Conservation (phyloP, 1,140 invertebrate species). For the Bombus picipes region DNA sequence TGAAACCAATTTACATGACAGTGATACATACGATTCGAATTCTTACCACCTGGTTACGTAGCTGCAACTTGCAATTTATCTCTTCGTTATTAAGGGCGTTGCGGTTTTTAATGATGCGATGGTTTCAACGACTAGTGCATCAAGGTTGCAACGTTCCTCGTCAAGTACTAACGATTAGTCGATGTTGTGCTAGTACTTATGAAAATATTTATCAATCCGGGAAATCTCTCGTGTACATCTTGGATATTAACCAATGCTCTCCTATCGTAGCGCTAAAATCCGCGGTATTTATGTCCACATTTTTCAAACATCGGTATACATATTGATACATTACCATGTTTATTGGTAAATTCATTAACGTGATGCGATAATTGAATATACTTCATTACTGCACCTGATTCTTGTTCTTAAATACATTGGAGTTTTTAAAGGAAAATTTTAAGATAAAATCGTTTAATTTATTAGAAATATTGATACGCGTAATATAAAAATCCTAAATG, state of each 20-base stretch:
- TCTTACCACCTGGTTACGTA: constrained; percentile 63
- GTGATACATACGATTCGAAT: constrained; percentile 64
- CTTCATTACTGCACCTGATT: neutral
- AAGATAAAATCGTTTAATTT: neutral
- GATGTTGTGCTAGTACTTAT: neutral
- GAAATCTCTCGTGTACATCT: constrained; percentile 11
- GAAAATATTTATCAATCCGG: constrained; percentile 59
- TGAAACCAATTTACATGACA: constrained; percentile 66
- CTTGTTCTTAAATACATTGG: neutral
- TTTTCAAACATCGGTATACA: neutral
- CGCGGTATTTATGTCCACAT: neutral
- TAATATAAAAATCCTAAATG: neutral
- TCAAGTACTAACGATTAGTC: constrained; percentile 45
- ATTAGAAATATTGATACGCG: neutral
- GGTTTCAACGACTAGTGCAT: constrained; percentile 26
- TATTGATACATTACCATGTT: neutral
- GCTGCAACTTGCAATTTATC: constrained; percentile 43
- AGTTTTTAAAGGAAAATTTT: neutral
- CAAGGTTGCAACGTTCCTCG: constrained; percentile 27
- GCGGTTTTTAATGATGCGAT: constrained; percentile 69
- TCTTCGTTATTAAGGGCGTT: constrained; percentile 65
- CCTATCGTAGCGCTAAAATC: neutral
- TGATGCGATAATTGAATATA: neutral
- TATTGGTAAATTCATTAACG: too few species aligned
- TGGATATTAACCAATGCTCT: constrained; percentile 8